Base-by-base conservation (phyloP, 1,140 invertebrate species). In the Apis dorsata region DNA sequence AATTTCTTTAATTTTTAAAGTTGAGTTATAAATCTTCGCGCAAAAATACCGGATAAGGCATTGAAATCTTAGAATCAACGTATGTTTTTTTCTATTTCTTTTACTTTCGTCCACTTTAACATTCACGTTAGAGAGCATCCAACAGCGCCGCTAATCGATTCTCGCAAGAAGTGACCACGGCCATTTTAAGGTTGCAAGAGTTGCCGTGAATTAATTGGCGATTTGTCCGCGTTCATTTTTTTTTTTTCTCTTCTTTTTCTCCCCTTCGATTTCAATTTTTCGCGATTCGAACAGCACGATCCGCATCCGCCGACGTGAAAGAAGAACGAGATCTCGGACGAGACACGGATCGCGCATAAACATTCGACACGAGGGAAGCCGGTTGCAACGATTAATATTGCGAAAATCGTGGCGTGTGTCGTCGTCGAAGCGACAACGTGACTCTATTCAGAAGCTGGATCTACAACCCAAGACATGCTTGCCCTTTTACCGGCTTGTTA, bases 341-440 rank as follows among this genome's bases (percentile, higher is more conserved):
- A 7, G 24, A 28, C 66, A 44, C 70, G 82, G 82, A 73, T 84
- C 79, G 59, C 69, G 77, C 70, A 84, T 73, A 77, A 62, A 77
- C 82, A 80, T 84, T 74, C 77, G 65, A 19, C 24, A 44, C 17
- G 75, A 44, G 34, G 5, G 34, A 57, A 71, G 28, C 51, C 53
- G 55, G 70, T 57, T 28, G 59, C 79, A 85, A 76, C 79, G 83
- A 85, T 85, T 77, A 85, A 69, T 49, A 62, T 85, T 85, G 79
- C 79, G 83, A 84, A 85, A 85, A 81, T 66, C 72, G 53, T 34
- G 49, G 75, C 69, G 49, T 51, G 65, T 81, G 77, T 74, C 79
- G 24, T 24, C 0, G 69, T 12, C 44, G 59, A n/a, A 53, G 44
- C 66, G 66, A 34, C 83, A 76, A 70, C 71, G 73, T 76, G 79